Conservation (phyloP, 2,113 vertebrate species). For the Hepsetus odoe region DNA sequence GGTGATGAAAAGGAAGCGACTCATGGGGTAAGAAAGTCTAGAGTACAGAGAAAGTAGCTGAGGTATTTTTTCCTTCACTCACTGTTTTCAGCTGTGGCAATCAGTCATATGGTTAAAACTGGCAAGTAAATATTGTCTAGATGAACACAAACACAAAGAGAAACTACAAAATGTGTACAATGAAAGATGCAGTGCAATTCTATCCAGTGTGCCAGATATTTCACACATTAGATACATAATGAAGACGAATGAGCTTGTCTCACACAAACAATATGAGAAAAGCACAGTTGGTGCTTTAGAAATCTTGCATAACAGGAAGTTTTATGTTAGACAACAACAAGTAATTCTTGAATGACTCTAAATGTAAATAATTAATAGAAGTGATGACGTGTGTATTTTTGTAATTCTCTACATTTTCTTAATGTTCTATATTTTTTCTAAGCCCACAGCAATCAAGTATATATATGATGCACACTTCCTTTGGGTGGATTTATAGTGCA, state of each 20-base stretch:
- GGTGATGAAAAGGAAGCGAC: conserved; percentile 31
- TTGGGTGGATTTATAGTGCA: conserved; percentile 46
- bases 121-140: background rate
- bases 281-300: background rate
- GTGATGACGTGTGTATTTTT: conserved; percentile 49
- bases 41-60: conserved; percentile 14
- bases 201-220: background rate
- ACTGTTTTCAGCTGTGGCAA: conserved; percentile 37
- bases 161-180: background rate
- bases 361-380: conserved; percentile 58
- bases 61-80: conserved; percentile 52
- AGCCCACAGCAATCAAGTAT: conserved; percentile 52
- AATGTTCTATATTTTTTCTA: conserved; percentile 34
- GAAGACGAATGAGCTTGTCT: conserved; percentile 19
- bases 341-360: conserved; percentile 30
- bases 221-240: conserved; percentile 11
- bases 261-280: conserved; percentile 2
- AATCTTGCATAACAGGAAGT: background rate
- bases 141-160: background rate
- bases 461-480: conserved; percentile 59
- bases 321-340: background rate
- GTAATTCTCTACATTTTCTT: conserved; percentile 15
- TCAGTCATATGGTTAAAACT: conserved; percentile 13
- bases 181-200: background rate
- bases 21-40: background rate